These are phyloP conservation scores for Aythya baeri DNA, from an alignment of 2,113 vertebrate species.

Conservation along the genomic window DNA sequence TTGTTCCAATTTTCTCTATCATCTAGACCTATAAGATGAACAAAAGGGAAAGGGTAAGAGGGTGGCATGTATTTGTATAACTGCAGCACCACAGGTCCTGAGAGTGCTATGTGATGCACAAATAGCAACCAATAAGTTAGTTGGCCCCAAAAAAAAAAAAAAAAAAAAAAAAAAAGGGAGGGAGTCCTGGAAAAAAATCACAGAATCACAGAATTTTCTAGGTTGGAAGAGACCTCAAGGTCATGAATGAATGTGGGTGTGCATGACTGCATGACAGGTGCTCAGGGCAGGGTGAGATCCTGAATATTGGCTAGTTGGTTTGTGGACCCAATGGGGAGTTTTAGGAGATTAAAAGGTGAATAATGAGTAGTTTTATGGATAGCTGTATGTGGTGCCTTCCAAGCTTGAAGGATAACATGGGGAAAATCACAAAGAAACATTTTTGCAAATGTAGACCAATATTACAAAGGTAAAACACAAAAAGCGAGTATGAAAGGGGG, in stretches of 20 bases:
- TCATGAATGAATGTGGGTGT: rapidly evolving
- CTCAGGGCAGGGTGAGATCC: not conserved
- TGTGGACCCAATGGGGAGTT: not conserved
- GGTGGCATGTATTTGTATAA: not conserved
- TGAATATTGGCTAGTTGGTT: not conserved
- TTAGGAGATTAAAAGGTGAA: not conserved
- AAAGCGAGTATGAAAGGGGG: not conserved
- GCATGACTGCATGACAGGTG: not conserved
- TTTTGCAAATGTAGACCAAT: not conserved
- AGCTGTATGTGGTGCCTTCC: not conserved
- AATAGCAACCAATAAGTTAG: not conserved
- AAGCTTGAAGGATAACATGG: not conserved
- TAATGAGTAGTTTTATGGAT: not conserved
- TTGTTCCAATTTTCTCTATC: not conserved
- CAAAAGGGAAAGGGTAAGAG: not conserved
- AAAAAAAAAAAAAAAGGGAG: not conserved
- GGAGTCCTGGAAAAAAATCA: not conserved
- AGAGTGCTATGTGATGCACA: not conserved
- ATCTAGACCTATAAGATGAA: not conserved
- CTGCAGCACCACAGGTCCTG: not conserved
- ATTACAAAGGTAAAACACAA: not conserved
- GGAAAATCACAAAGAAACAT: not conserved
- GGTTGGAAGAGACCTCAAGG: no score
- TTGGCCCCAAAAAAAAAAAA: not conserved
- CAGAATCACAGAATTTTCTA: no score